These are phyloP conservation scores for Drosophila pseudotalamancana DNA, from an alignment of 2,888 invertebrate genomes.

Conservation along the genomic window DNA sequence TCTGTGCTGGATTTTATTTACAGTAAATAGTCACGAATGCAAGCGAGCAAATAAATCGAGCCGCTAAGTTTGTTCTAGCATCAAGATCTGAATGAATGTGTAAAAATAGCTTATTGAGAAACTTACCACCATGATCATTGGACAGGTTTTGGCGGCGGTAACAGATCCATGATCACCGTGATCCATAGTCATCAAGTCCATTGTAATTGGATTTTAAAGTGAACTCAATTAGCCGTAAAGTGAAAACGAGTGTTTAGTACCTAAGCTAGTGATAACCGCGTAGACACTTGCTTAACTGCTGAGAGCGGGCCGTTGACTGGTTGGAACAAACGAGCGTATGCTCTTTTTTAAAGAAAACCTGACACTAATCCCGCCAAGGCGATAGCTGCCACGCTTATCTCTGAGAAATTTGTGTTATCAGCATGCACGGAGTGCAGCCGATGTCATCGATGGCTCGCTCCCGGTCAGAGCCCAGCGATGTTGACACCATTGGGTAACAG, in stretches of 20 bases:
- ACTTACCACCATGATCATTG: constrained; percentile 84
- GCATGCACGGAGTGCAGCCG: constrained; percentile 18
- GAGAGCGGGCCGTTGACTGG: constrained; percentile 59
- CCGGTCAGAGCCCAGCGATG: background rate
- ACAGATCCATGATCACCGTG: constrained; percentile 58
- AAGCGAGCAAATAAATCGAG: background rate
- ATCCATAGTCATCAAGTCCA: constrained; percentile 67
- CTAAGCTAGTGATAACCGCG: constrained; percentile 36
- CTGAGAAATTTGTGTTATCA: constrained; percentile 67
- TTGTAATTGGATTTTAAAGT: constrained; percentile 9
- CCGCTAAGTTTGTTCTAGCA: background rate
- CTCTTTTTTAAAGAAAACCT: constrained; percentile 69
- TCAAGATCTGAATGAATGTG: background rate
- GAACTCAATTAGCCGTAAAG: constrained; percentile 5
- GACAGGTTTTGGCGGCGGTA: constrained; percentile 61
- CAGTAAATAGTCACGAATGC: constrained; percentile 1
- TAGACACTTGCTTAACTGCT: constrained; percentile 59
- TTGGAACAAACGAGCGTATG: constrained; percentile 44
- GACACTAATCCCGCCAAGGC: constrained; percentile 56
- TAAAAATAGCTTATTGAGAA: constrained; percentile 3
- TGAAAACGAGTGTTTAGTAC: constrained; percentile 6
- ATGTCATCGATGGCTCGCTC: constrained; percentile 41
- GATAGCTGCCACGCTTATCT: constrained; percentile 58
- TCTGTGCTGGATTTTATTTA: background rate
- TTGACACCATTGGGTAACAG: constrained; percentile 9